Conservation (phyloP, 2,797 vertebrate genomes). For the Thalassophryne amazonica region DNA sequence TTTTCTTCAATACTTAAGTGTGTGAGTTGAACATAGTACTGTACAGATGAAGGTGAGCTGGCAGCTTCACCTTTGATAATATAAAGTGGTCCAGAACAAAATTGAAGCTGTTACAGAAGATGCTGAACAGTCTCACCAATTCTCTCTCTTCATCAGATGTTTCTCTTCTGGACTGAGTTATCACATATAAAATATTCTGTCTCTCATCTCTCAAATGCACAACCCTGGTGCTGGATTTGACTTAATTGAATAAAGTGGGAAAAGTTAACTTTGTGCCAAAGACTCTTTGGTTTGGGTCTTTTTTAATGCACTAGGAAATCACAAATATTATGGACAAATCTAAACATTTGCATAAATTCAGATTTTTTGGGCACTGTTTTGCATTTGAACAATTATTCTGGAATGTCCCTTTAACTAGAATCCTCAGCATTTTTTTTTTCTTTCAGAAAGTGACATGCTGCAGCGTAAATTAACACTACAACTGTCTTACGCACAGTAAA, state of each 20-base stretch:
- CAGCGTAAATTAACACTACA: too few relatives aligned
- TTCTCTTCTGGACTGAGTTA: conserved; percentile 31
- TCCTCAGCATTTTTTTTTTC: too few relatives aligned
- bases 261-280: conserved; percentile 30
- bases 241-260: conserved; percentile 63
- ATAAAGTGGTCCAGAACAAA: conserved; percentile 6
- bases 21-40: conserved; percentile 33
- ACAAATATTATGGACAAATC: background rate
- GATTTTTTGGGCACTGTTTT: too few relatives aligned
- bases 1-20: background rate
- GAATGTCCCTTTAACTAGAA: too few relatives aligned
- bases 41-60: conserved; percentile 14
- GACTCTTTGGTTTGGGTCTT: conserved; percentile 12
- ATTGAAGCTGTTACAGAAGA: conserved; percentile 3
- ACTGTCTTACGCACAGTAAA: too few relatives aligned
- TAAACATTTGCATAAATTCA: too few relatives aligned
- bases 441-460: too few relatives aligned
- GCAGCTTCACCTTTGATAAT: conserved; percentile 6
- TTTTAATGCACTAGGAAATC: too few relatives aligned
- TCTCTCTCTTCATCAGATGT: conserved; percentile 22
- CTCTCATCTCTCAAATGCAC: conserved; percentile 63
- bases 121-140: conserved; percentile 1
- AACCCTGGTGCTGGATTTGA: conserved; percentile 49
- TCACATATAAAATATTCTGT: conserved; percentile 27
- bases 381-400: too few relatives aligned